A percentile compares a stretch with the other conserved stretches of the same genome.
Evolutionary conservation across 2,113 vertebrate species (phyloP).

Genomic region (Ramphastos sulfuratus): DNA sequence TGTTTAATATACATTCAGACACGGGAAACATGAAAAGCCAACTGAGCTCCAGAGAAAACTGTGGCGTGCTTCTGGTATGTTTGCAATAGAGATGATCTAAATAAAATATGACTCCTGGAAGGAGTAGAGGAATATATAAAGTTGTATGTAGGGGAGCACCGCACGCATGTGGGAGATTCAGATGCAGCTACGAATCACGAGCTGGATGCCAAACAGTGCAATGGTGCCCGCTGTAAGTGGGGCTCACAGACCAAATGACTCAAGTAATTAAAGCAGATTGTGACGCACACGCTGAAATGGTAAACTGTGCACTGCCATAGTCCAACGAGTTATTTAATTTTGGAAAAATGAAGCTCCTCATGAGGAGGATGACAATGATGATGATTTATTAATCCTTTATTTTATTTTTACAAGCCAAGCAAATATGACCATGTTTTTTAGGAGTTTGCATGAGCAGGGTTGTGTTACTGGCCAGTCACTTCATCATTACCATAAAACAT

Average conservation of each 20-base stretch:
- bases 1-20: constrained; percentile 10
- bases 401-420: constrained; percentile 9
- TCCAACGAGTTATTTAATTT: constrained; percentile 14
- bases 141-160: constrained; percentile 7
- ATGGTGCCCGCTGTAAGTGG: background rate
- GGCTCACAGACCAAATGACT: constrained; percentile 22
- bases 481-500: background rate
- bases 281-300: constrained; percentile 28
- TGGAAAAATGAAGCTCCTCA: background rate
- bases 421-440: background rate
- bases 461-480: background rate
- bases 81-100: constrained; percentile 35
- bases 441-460: background rate
- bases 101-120: constrained; percentile 45
- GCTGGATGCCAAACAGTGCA: background rate
- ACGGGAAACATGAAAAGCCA: constrained; percentile 1
- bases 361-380: fast-evolving
- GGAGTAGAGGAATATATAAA: background rate
- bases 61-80: background rate
- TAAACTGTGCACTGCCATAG: constrained; percentile 25
- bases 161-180: background rate
- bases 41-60: constrained; percentile 33
- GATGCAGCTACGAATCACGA: background rate
- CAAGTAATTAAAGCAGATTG: constrained; percentile 26
- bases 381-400: constrained; percentile 19